Conservation (phyloP, 2,888 invertebrate genomes). For the Orthosia gothica region DNA sequence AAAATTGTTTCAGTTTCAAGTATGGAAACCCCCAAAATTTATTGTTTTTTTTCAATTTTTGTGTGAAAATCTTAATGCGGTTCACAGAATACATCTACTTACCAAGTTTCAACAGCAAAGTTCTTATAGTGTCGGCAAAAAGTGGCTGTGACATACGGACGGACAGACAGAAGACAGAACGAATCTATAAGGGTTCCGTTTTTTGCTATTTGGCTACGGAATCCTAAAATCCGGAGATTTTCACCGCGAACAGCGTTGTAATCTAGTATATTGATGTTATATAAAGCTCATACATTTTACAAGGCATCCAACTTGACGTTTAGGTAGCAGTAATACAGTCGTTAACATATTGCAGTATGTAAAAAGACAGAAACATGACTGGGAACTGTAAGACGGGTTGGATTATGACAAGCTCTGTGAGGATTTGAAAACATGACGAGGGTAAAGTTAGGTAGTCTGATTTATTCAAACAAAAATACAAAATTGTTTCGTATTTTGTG, state of each 20-base stretch:
- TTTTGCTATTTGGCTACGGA: too few species aligned
- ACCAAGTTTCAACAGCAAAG: too few species aligned
- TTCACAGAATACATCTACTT: too few species aligned
- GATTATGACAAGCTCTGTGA: slow-evolving; percentile 67
- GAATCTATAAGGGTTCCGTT: too few species aligned
- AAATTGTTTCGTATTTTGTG: slow-evolving; percentile 10
- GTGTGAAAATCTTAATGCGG: too few species aligned
- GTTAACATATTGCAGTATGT: slow-evolving; percentile 51
- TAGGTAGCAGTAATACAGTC: slow-evolving; percentile 21
- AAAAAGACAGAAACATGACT: slow-evolving; percentile 56
- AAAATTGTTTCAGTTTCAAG: too few species aligned
- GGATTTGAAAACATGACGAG: slow-evolving; percentile 69
- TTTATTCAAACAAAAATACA: slow-evolving; percentile 58
- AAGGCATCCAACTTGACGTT: slow-evolving; percentile 28
- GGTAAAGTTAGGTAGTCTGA: slow-evolving; percentile 56
- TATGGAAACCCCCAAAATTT: too few species aligned
- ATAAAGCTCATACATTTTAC: slow-evolving; percentile 34
- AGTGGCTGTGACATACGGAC: too few species aligned
- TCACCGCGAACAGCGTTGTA: slow-evolving; percentile 25
- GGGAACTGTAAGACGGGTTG: slow-evolving; percentile 60
- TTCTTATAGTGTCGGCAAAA: too few species aligned
- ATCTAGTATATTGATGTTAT: slow-evolving; percentile 45
- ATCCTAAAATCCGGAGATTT: slow-evolving; percentile 40
- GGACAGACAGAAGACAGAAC: too few species aligned
- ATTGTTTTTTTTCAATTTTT: too few species aligned